Conservation (phyloP, 2,113 vertebrate species). For the Apaloderma vittatum region DNA sequence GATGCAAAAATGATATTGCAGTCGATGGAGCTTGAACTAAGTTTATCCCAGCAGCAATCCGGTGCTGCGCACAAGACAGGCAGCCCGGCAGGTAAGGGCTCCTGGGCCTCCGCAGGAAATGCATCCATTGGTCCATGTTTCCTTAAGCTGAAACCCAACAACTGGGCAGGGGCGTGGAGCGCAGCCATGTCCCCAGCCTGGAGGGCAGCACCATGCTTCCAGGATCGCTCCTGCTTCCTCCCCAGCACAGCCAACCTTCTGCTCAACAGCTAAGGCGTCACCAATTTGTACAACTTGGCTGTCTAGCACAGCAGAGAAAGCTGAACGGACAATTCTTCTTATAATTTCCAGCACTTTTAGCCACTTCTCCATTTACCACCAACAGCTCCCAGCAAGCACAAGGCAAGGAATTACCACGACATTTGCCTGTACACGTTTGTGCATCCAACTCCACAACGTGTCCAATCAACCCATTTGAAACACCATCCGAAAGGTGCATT, state of each 20-base stretch:
- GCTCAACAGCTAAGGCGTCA: neutral
- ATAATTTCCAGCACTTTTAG: neutral
- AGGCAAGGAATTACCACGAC: fast-evolving
- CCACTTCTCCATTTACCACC: neutral
- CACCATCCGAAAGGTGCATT: neutral
- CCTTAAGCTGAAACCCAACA: neutral
- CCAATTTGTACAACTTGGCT: no score
- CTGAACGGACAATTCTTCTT: neutral
- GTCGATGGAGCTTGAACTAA: neutral
- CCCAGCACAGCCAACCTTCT: neutral
- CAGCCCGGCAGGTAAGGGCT: neutral
- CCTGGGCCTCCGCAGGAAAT: fast-evolving
- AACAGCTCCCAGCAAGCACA: neutral
- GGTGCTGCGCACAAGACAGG: fast-evolving
- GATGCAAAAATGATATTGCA: neutral
- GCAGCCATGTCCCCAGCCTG: neutral
- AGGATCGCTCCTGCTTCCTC: neutral
- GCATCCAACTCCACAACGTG: fast-evolving
- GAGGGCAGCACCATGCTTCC: fast-evolving
- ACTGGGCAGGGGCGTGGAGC: neutral
- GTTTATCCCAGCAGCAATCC: neutral
- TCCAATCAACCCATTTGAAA: neutral
- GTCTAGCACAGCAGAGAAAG: no score
- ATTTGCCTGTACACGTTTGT: neutral
- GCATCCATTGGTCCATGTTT: fast-evolving